A percentile compares a stretch with the other conserved stretches of the same genome.
These are phyloP conservation scores for Enteromius trimaculatus DNA, from an alignment of 2,797 vertebrate genomes.

Conservation along the genomic window DNA sequence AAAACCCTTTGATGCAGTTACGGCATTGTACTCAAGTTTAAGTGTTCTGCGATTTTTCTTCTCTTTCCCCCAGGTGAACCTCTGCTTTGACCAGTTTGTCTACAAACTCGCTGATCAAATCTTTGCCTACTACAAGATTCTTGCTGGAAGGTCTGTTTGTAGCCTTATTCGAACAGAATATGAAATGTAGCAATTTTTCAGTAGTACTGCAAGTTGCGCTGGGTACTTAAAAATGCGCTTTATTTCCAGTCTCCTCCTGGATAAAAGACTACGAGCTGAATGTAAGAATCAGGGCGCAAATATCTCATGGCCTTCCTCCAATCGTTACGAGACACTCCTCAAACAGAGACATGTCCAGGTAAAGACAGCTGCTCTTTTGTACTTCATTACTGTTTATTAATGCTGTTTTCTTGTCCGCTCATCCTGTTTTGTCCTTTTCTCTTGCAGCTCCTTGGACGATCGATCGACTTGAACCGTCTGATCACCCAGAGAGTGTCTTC, in stretches of 20 bases:
- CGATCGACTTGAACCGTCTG: slow-evolving; percentile 94
- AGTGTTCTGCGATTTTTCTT: background rate
- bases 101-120: slow-evolving; percentile 98
- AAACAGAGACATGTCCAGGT: slow-evolving; percentile 98
- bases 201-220: background rate
- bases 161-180: background rate
- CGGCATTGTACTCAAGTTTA: background rate
- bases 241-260: slow-evolving; percentile 85
- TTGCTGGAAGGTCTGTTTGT: slow-evolving; percentile 86
- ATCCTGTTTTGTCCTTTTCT: background rate
- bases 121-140: slow-evolving; percentile 95
- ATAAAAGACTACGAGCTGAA: slow-evolving; percentile 91
- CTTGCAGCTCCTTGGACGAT: slow-evolving; percentile 91
- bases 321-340: slow-evolving; percentile 93
- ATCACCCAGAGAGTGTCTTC: slow-evolving; percentile 96
- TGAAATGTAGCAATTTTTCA: background rate
- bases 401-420: background rate
- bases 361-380: slow-evolving; percentile 45
- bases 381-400: background rate
- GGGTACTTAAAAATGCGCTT: background rate
- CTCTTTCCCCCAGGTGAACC: slow-evolving; percentile 84
- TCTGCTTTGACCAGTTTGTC: slow-evolving; percentile 98
- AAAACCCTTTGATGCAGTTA: background rate
- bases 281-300: slow-evolving; percentile 95
- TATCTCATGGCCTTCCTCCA: slow-evolving; percentile 88